Conservation (phyloP, 2,113 vertebrate genomes). For the Oplegnathus fasciatus region DNA sequence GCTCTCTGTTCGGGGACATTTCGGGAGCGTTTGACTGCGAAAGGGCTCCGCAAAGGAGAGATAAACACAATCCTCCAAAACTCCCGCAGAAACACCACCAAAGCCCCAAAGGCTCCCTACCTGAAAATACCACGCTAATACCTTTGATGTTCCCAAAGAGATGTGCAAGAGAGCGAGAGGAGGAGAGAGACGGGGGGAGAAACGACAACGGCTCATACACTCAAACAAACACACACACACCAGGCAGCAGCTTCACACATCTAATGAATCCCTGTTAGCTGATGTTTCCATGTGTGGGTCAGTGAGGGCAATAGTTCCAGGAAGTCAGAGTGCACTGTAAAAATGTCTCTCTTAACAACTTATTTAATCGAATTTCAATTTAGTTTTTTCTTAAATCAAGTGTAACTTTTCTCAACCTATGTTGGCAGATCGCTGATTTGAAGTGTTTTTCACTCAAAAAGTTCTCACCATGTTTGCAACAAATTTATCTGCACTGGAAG, state of each 20-base stretch:
- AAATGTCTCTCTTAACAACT: slow-evolving; percentile 13
- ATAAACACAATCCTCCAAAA: slow-evolving; percentile 73
- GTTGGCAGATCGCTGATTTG: not conserved
- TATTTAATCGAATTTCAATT: slow-evolving; percentile 28
- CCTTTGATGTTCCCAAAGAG: slow-evolving; percentile 74
- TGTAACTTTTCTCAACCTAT: not conserved
- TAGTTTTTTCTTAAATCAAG: not conserved
- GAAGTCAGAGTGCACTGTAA: not conserved
- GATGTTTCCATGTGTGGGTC: slow-evolving; percentile 29
- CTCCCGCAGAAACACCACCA: slow-evolving; percentile 63
- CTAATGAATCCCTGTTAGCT: slow-evolving; percentile 55
- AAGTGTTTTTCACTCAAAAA: not conserved
- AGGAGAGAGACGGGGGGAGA: not conserved
- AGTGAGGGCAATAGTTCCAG: slow-evolving; percentile 22
- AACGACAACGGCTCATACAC: not conserved
- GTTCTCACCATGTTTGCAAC: not conserved
- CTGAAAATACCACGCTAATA: slow-evolving; percentile 72
- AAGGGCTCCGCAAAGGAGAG: slow-evolving; percentile 47
- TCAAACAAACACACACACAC: not conserved
- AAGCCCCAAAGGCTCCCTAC: slow-evolving; percentile 70
- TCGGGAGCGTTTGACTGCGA: slow-evolving; percentile 64
- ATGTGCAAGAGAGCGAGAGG: slow-evolving; percentile 52
- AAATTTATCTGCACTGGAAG: not conserved
- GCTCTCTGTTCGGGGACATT: slow-evolving; percentile 71
- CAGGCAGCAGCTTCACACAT: slow-evolving; percentile 26